Evolutionary conservation across 2,888 invertebrate genomes (phyloP), one percentile per base, ranked within the genome.

Genomic region (Cyaniris semiargus): DNA sequence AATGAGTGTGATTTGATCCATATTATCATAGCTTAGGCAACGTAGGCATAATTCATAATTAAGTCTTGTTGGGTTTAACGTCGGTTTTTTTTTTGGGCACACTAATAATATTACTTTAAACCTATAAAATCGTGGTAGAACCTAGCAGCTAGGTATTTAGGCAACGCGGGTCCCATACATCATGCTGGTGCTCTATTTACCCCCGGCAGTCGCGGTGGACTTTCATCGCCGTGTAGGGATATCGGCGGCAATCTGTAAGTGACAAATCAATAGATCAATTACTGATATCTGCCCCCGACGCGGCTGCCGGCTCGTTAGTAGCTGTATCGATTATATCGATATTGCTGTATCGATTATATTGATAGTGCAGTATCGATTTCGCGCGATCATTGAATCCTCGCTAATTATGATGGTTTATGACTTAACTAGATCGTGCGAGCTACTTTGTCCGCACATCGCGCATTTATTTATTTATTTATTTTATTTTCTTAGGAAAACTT

Each of bases 241-340:
- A 77, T 74, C 77, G 38, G 23, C 56, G 72, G 56, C 60, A 77
- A 72, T 72, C 71, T 84, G 83, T 88, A 88, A 90, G 83, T 86
- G 87, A 89, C 87, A 87, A 88, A 88, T 88, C 87, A 89, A 90
- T 90, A 84, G 90, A 86, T 88, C 88, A 89, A 89, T 89, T 89
- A 88, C 80, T 53, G 27, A 27, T 48, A 18, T 48, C 74, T 48
- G 44, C 21, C 15, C 15, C 6, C 74, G 48, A 21, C 6, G 34
- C 27, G 70, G 31, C 34, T 21, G 34, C 8, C 71, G 3, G 53
- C 74, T 74, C 27, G 74, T 74, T 74, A 74, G 72, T 72, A 53
- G 38, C 44, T 72, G 38, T 66, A 66, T 31, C 66, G 66, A 66
- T 66, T 5, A 13, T 66, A 18, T 15, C 66, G 66, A 66, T 23